These are phyloP conservation scores for Mohoua ochrocephala DNA, from an alignment of 2,113 vertebrate species.

Conservation along the genomic window DNA sequence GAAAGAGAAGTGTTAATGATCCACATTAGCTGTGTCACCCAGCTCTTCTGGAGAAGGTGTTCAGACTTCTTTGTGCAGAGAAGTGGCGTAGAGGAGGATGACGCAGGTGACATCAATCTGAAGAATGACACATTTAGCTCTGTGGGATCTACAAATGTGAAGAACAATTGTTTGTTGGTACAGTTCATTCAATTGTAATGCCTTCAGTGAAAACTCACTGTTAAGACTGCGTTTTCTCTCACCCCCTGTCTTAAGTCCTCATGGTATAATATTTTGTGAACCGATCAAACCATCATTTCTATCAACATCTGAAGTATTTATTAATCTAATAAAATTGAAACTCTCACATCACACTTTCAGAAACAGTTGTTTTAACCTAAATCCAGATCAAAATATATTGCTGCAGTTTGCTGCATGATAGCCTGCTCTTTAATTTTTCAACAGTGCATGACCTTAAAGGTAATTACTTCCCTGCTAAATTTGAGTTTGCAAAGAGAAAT, in stretches of 20 bases:
- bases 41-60: neutral
- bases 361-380: slow-evolving; percentile 54
- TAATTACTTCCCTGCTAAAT: slow-evolving; percentile 5
- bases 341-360: slow-evolving; percentile 18
- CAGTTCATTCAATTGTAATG: neutral
- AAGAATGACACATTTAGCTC: neutral
- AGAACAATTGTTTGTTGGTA: neutral
- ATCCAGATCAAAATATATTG: slow-evolving; percentile 36
- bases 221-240: slow-evolving; percentile 6
- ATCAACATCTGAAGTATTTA: neutral
- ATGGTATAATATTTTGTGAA: neutral
- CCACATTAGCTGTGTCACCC: neutral
- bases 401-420: neutral
- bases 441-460: neutral
- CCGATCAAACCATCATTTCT: neutral
- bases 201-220: slow-evolving; percentile 15
- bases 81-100: neutral
- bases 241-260: neutral
- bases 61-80: neutral
- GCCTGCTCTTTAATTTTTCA: neutral
- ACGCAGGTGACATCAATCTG: neutral
- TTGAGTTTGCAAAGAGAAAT: neutral
- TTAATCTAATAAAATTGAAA: slow-evolving; percentile 1
- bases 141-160: neutral
- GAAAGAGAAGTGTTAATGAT: neutral